Percentiles rank a stretch among this genome's conserved stretches.
These are phyloP conservation scores for Aurelia coerulea DNA, from an alignment of 30 jellyfish, hydroid and myxozoan species.

Conservation along the genomic window DNA sequence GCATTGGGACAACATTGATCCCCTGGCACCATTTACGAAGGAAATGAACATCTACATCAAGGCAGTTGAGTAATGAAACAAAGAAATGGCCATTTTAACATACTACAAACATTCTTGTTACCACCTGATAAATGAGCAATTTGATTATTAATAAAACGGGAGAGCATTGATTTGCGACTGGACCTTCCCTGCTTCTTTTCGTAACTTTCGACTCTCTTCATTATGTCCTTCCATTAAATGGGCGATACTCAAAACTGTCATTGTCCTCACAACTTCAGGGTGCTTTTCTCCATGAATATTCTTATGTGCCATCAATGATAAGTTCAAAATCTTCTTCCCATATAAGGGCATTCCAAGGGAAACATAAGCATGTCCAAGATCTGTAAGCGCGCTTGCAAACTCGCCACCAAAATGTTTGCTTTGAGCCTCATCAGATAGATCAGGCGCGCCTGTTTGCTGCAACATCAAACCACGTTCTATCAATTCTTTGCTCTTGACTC, in stretches of 20 bases:
- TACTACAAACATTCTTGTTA: no score
- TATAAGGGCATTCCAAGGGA: slow-evolving; percentile 94
- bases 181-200: slow-evolving; percentile 95
- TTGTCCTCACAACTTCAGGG: slow-evolving; percentile 98
- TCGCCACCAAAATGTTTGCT: slow-evolving; percentile 97
- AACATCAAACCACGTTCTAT: slow-evolving; percentile 95
- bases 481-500: slow-evolving; percentile 83
- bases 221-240: slow-evolving; percentile 99
- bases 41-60: no score
- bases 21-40: no score
- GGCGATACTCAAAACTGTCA: slow-evolving; percentile 88
- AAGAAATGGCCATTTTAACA: no score
- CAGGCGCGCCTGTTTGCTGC: slow-evolving; percentile 98
- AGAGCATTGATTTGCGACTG: slow-evolving; percentile 81
- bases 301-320: slow-evolving; percentile 92
- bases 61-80: no score
- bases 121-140: no score
- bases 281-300: slow-evolving; percentile 96
- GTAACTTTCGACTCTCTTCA: slow-evolving; percentile 82
- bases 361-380: slow-evolving; percentile 95
- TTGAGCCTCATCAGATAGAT: slow-evolving; percentile 85
- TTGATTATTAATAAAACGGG: slow-evolving; percentile 65
- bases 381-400: slow-evolving; percentile 94
- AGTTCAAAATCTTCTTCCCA: slow-evolving; percentile 89
- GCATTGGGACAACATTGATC: no score